Evolutionary conservation across 2,888 invertebrate genomes (phyloP).

Genomic region (Agrypnus murinus): DNA sequence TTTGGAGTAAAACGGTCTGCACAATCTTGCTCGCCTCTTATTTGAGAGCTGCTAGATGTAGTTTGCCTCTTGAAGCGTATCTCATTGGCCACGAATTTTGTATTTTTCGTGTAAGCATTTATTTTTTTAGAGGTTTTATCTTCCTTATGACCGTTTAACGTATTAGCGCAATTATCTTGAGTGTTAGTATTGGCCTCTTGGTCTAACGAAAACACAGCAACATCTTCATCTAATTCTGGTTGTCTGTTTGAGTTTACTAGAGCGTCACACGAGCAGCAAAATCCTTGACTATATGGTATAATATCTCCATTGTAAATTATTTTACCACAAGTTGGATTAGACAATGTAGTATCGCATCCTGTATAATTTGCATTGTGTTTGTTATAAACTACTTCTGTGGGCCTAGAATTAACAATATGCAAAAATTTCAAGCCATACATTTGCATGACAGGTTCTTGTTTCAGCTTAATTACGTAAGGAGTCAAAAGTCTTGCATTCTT

Average conservation of each 20-base stretch:
- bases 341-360: constrained; percentile 67
- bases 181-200: no score
- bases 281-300: constrained; percentile 72
- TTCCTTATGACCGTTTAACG: no score
- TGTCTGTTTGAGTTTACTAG: constrained; percentile 62
- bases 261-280: constrained; percentile 72
- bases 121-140: no score
- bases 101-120: no score
- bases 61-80: constrained; percentile 50
- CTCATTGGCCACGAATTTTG: no score
- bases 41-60: constrained; percentile 61
- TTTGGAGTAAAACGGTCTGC: constrained; percentile 67
- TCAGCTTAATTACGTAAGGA: constrained; percentile 77
- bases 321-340: constrained; percentile 70
- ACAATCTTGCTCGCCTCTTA: constrained; percentile 74
- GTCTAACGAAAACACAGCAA: constrained; percentile 56
- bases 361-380: constrained; percentile 68
- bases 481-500: constrained; percentile 75
- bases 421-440: constrained; percentile 71
- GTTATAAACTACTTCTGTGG: constrained; percentile 70
- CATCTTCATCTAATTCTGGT: constrained; percentile 51
- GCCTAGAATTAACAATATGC: constrained; percentile 71
- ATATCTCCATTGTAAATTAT: constrained; percentile 67
- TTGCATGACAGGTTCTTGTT: constrained; percentile 74
- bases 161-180: no score